Conservation (phyloP, 2,113 vertebrate species). For the Protomyctophum bolini region DNA sequence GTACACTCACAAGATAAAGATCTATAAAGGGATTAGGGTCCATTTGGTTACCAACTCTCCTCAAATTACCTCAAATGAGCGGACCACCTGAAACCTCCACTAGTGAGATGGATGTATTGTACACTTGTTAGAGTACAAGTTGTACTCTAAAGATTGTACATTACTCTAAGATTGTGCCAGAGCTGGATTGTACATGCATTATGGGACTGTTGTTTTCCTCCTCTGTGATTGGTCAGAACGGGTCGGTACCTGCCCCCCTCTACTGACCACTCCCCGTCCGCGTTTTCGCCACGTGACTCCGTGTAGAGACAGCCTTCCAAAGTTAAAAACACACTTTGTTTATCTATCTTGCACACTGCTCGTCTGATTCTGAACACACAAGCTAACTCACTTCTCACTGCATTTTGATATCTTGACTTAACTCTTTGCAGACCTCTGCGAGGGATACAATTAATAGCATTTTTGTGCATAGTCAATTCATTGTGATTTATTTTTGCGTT, state of each 20-base stretch:
- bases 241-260: conserved; percentile 64
- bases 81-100: no score
- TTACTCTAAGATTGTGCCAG: no score
- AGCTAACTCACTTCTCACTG: neutral
- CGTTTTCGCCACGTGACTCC: conserved; percentile 68
- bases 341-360: conserved; percentile 64
- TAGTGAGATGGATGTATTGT: no score
- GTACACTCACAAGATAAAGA: no score
- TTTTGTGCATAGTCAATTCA: neutral
- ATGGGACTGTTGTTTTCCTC: neutral
- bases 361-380: conserved; percentile 55
- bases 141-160: no score
- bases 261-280: conserved; percentile 56
- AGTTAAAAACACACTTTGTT: conserved; percentile 85
- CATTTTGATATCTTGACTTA: neutral
- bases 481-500: conserved; percentile 4
- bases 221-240: conserved; percentile 61
- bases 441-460: neutral
- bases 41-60: no score
- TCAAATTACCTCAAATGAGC: no score
- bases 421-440: conserved; percentile 19
- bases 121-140: no score
- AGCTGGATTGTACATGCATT: no score
- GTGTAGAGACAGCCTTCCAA: conserved; percentile 58
- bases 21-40: no score